These are phyloP conservation scores for Neodiprion virginianus DNA, from an alignment of 1,140 invertebrate genomes.

Conservation along the genomic window DNA sequence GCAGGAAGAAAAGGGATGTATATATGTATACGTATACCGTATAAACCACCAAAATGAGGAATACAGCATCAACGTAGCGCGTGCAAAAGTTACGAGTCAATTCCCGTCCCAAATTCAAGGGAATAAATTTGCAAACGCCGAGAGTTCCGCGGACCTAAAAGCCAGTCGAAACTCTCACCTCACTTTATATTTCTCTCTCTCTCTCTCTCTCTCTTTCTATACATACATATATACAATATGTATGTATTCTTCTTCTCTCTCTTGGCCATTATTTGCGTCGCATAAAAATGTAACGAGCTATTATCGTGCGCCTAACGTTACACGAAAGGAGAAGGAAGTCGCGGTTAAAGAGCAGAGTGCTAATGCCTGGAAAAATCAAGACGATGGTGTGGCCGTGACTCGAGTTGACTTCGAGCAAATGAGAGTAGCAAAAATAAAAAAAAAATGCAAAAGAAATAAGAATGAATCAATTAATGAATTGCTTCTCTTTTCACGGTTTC, in stretches of 20 bases:
- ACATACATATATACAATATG: too few relatives aligned
- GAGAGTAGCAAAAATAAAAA: neutral
- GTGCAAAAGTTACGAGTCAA: conserved; percentile 1
- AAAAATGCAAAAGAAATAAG: neutral
- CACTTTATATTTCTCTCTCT: neutral
- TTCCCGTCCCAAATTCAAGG: neutral
- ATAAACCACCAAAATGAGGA: neutral
- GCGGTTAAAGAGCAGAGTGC: too few relatives aligned
- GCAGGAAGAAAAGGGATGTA: too few relatives aligned
- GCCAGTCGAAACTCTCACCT: neutral
- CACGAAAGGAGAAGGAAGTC: too few relatives aligned
- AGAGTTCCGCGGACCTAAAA: too few relatives aligned
- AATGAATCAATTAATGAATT: too few relatives aligned
- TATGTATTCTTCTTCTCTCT: too few relatives aligned
- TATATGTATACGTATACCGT: too few relatives aligned
- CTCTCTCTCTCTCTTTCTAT: neutral
- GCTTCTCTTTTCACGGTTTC: too few relatives aligned
- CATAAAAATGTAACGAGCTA: conserved; percentile 5
- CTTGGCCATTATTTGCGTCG: neutral
- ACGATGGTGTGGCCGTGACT: neutral
- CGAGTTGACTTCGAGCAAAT: neutral
- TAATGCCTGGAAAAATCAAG: too few relatives aligned
- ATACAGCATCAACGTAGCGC: neutral
- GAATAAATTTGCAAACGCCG: neutral
- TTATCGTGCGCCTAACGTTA: neutral